Evolutionary conservation across 2,113 vertebrate genomes (phyloP).

Genomic region (Oncorhynchus tshawytscha): DNA sequence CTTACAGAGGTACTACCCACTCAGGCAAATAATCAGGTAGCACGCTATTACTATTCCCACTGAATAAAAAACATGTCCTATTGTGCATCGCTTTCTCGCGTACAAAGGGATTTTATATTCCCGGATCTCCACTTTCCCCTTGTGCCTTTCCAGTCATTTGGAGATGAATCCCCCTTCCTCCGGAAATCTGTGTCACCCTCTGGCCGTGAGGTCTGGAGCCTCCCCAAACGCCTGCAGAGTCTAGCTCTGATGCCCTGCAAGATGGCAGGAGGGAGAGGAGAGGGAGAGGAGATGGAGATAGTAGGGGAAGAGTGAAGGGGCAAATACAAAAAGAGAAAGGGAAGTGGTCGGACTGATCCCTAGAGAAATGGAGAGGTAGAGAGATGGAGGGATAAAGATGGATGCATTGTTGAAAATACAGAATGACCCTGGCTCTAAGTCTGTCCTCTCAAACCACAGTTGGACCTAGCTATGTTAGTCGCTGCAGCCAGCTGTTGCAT

Average conservation of each 20-base stretch:
- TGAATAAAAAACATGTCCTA: conserved; percentile 64
- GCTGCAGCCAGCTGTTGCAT: no score
- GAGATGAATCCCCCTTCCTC: conserved; percentile 67
- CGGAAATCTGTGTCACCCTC: conserved; percentile 75
- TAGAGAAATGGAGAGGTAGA: not conserved
- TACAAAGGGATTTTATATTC: conserved; percentile 70
- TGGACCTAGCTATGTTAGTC: no score
- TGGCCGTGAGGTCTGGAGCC: conserved; percentile 74
- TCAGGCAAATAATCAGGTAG: not conserved
- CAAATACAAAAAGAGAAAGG: conserved; percentile 11
- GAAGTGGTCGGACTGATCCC: conserved; percentile 16
- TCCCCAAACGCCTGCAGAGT: conserved; percentile 74
- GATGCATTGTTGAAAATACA: conserved; percentile 13
- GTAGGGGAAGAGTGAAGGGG: not conserved
- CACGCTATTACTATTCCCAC: conserved; percentile 58
- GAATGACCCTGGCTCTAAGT: no score
- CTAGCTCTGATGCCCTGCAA: conserved; percentile 74
- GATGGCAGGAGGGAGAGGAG: conserved; percentile 66
- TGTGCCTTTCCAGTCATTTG: conserved; percentile 72
- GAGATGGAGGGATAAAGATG: conserved; percentile 45
- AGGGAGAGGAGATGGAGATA: not conserved
- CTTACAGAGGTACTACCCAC: not conserved
- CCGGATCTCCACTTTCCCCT: conserved; percentile 62
- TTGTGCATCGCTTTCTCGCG: conserved; percentile 64
- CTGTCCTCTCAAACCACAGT: no score